Evolutionary conservation across 1,140 invertebrate species (phyloP), one percentile per base, ranked within the genome.

Genomic region (Aporrectodea caliginosa): DNA sequence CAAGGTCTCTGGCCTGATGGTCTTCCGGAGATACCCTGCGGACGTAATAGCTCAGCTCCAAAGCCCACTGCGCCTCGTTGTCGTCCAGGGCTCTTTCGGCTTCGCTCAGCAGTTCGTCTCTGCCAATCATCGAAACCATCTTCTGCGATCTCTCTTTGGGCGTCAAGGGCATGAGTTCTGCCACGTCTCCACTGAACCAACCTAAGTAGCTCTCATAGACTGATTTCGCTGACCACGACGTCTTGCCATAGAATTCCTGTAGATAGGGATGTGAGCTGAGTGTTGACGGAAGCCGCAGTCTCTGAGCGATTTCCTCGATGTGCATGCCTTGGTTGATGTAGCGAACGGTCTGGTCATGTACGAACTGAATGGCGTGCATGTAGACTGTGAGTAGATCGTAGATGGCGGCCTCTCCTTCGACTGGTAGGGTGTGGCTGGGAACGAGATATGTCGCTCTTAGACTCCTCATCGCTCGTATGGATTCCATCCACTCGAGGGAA

Each of bases 141-240:
- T 80, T 76, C 34, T 80, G 43, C 1, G 84, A 83, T 72, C 79
- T 80, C 33, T 82, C 81, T 58, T 77, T 81, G 27, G 80, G 69
- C 2, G 84, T 83, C 16, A 86, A 78, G 29, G 85, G 84, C 33
- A 79, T 68, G 0, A 86, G 82, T 1, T 85, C 84, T 43, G 84
- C 82, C 22, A 84, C 79, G 35, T 85, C 82, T 16, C 85, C 85
- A 77, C 82, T 85, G 70, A 86, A 86, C 85, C 85, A 86, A 1
- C 85, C 85, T 2, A 84, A 32, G 73, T 86, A 85, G 16, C 81
- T 75, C 2, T 79, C 82, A 69, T 83, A 85, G 0, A 85, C 84
- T 43, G 82, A 82, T 70, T 84, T 85, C 16, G 83, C 82, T 1
- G 85, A 86, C 85, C 85, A 86, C 43, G 75, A 82, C 1, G 84